These are phyloP conservation scores for Nannobrachium achirus DNA, from an alignment of 2,113 vertebrate genomes.

Conservation along the genomic window DNA sequence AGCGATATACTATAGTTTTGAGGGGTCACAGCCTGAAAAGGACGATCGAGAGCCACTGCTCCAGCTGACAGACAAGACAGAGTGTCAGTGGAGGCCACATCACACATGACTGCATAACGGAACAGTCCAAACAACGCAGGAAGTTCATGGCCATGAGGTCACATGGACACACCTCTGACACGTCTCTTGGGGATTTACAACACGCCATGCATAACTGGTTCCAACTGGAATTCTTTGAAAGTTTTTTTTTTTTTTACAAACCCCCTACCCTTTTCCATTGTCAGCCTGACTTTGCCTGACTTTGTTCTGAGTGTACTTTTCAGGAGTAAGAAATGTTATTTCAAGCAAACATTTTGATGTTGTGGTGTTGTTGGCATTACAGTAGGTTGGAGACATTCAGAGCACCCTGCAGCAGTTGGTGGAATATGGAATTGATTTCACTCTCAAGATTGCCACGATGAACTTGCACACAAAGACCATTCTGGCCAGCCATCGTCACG, in stretches of 20 bases:
- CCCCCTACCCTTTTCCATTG: slow-evolving; percentile 4
- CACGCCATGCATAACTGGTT: slow-evolving; percentile 52
- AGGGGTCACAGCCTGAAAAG: too few relatives aligned
- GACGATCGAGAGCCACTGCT: too few relatives aligned
- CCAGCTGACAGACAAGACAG: slow-evolving; percentile 10
- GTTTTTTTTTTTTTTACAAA: slow-evolving; percentile 32
- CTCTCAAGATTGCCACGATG: slow-evolving; percentile 38
- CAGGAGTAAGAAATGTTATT: not conserved
- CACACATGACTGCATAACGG: slow-evolving; percentile 4
- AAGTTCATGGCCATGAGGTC: slow-evolving; percentile 69
- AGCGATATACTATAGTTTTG: too few relatives aligned
- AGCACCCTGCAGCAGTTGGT: too few relatives aligned
- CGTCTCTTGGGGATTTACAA: slow-evolving; percentile 60
- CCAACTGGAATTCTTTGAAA: slow-evolving; percentile 48
- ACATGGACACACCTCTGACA: slow-evolving; percentile 37
- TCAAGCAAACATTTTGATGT: not conserved
- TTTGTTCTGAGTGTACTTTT: not conserved
- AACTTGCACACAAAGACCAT: slow-evolving; percentile 49
- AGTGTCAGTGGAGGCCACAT: not conserved
- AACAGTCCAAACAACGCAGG: slow-evolving; percentile 49
- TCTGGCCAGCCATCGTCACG: too few relatives aligned
- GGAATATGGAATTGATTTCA: slow-evolving; percentile 45
- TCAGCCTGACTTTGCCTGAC: slow-evolving; percentile 1
- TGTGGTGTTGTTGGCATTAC: too few relatives aligned
- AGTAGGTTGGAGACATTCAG: not conserved